These are phyloP conservation scores for Liparis tanakae DNA, from an alignment of 2,797 vertebrate genomes.

Conservation along the genomic window DNA sequence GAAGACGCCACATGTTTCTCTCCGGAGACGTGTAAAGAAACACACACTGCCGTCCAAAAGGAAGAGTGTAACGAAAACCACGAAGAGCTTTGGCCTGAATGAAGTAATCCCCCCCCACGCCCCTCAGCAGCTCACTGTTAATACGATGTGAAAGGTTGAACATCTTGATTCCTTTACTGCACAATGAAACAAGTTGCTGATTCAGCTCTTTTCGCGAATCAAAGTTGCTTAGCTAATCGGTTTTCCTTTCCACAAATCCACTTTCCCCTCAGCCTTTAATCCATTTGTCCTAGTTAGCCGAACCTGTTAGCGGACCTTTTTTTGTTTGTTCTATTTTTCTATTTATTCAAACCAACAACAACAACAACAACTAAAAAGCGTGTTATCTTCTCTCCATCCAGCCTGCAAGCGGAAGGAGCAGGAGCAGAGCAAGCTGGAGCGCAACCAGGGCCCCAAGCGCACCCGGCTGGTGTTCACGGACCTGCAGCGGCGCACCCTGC, in stretches of 20 bases:
- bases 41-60: background rate
- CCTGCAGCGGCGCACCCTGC: conserved; percentile 87
- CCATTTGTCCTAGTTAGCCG: conserved; percentile 81
- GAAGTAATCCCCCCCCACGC: conserved; percentile 23
- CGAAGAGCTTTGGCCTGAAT: conserved; percentile 28
- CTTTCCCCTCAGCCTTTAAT: conserved; percentile 74
- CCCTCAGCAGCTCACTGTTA: conserved; percentile 58
- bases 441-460: conserved; percentile 89
- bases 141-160: conserved; percentile 59
- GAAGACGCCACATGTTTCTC: background rate
- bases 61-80: conserved; percentile 38
- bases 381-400: conserved; percentile 57
- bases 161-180: conserved; percentile 72
- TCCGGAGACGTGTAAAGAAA: conserved; percentile 10
- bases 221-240: conserved; percentile 80
- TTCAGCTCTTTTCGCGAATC: conserved; percentile 80
- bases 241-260: conserved; percentile 81
- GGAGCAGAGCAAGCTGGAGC: conserved; percentile 87
- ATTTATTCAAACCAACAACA: conserved; percentile 28
- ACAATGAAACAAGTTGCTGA: conserved; percentile 75
- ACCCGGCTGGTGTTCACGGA: conserved; percentile 90
- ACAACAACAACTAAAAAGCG: too few species aligned
- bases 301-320: conserved; percentile 67
- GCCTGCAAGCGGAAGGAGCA: conserved; percentile 91
- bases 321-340: conserved; percentile 12